These are phyloP conservation scores for Calcarius lapponicus DNA, from an alignment of 2,797 vertebrate genomes.

Conservation along the genomic window DNA sequence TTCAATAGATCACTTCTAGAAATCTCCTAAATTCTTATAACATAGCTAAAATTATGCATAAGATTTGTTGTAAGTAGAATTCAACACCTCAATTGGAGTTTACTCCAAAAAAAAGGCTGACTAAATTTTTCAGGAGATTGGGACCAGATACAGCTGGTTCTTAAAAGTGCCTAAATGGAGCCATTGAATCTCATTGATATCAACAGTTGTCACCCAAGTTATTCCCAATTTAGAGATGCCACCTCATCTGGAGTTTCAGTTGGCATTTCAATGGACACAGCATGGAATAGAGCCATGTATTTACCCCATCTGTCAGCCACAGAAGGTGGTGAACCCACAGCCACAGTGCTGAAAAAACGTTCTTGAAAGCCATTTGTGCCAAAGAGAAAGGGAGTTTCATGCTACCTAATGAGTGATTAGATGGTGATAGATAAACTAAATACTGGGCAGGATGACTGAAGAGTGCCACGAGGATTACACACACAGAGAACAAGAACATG, in stretches of 20 bases:
- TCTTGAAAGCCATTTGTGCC: background rate
- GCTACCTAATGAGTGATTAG: background rate
- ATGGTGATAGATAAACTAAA: background rate
- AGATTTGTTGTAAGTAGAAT: background rate
- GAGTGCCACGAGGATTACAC: background rate
- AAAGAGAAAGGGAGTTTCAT: background rate
- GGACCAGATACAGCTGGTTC: background rate
- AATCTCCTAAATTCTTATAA: background rate
- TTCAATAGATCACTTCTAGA: background rate
- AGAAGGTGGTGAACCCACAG: background rate
- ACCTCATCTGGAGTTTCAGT: background rate
- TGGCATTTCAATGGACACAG: background rate
- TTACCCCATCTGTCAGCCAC: background rate
- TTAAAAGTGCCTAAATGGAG: background rate
- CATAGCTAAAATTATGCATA: background rate
- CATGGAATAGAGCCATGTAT: background rate
- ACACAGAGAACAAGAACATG: background rate
- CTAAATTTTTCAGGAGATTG: background rate
- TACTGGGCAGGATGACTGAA: accelerated
- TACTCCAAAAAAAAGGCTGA: background rate
- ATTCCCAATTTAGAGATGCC: background rate
- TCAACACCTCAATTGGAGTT: background rate
- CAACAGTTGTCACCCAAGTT: background rate
- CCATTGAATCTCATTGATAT: background rate
- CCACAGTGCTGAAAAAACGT: background rate